Evolutionary conservation across 2,113 vertebrate genomes (phyloP).

Genomic region (Laterallus jamaicensis): DNA sequence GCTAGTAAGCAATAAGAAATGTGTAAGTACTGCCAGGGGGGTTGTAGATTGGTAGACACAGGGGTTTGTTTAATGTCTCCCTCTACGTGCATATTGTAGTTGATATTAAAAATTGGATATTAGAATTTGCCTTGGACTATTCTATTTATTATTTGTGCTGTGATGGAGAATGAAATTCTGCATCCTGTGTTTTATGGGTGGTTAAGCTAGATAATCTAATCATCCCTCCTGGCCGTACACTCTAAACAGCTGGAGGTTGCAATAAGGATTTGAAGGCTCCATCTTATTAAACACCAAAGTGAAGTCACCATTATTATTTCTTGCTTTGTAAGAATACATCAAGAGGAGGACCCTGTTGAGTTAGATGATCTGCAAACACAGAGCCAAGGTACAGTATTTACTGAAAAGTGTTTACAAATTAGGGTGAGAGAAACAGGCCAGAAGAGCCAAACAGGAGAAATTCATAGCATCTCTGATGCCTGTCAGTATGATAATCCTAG

Average conservation of each 20-base stretch:
- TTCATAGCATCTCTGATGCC: neutral
- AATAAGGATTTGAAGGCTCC: neutral
- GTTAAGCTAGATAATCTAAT: slow-evolving; percentile 55
- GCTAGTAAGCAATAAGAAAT: slow-evolving; percentile 43
- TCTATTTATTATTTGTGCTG: slow-evolving; percentile 57
- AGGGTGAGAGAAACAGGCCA: neutral
- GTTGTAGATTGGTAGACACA: slow-evolving; percentile 25
- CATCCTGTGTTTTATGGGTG: slow-evolving; percentile 42
- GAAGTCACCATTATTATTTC: neutral
- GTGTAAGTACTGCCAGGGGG: slow-evolving; percentile 19
- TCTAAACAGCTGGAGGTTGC: slow-evolving; percentile 17
- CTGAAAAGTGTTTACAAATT: neutral
- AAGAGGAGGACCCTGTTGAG: neutral
- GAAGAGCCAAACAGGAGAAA: neutral
- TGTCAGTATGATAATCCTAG: neutral
- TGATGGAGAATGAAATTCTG: slow-evolving; percentile 24
- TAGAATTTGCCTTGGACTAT: slow-evolving; percentile 36
- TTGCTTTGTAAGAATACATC: neutral
- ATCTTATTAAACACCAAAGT: slow-evolving; percentile 11
- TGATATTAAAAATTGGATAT: slow-evolving; percentile 61
- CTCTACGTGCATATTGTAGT: slow-evolving; percentile 36
- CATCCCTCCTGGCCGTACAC: neutral
- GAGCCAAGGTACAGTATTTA: neutral
- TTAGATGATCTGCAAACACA: neutral
- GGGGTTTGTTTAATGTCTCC: slow-evolving; percentile 55